Evolutionary conservation across 2,113 vertebrate species (phyloP).

Genomic region (Marcusenius ussheri): DNA sequence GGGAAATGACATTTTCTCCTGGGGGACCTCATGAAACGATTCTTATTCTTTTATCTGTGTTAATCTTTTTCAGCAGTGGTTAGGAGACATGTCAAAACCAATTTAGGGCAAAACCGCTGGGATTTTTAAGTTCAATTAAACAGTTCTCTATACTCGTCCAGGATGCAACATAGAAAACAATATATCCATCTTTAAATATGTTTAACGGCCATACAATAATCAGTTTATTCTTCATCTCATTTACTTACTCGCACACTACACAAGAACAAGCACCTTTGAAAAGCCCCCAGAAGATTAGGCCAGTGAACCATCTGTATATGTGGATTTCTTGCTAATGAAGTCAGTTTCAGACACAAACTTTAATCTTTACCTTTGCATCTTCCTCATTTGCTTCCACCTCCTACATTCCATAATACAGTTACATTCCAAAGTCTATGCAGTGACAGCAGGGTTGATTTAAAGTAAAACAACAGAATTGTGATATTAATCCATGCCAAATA

Average conservation of each 20-base stretch:
- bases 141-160: neutral
- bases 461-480: neutral
- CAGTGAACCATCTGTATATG: neutral
- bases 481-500: neutral
- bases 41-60: neutral
- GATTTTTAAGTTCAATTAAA: neutral
- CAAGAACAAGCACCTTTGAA: neutral
- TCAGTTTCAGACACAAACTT: neutral
- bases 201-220: neutral
- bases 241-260: neutral
- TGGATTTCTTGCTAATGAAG: neutral
- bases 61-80: neutral
- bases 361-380: neutral
- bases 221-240: neutral
- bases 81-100: neutral
- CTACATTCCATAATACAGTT: neutral
- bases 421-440: neutral
- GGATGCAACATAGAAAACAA: neutral
- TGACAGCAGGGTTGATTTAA: neutral
- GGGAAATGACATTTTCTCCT: neutral
- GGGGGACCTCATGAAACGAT: neutral
- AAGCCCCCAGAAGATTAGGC: neutral
- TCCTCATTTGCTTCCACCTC: neutral
- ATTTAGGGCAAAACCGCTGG: neutral
- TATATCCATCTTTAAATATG: neutral